Base-by-base conservation (phyloP, 2,113 vertebrate genomes). In the Solenodon paradoxus region DNA sequence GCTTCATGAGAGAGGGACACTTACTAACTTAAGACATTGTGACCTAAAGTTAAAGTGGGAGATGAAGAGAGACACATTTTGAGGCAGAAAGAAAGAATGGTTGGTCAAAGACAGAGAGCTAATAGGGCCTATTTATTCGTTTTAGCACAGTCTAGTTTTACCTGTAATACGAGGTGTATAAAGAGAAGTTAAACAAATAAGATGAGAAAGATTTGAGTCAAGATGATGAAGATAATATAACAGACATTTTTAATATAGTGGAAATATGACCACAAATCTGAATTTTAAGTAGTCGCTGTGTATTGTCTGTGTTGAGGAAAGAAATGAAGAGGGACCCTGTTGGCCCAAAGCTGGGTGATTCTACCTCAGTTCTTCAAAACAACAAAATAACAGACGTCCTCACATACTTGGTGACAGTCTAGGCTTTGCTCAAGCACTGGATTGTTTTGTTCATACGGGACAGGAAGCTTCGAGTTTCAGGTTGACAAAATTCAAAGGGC, bases 401-500 rank as follows among this genome's bases (percentile, higher is more conserved):
- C 24, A 13, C 3, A 13, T 7, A 16, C 15, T 49, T 2, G 12
- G 7, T 35, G n/a, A 38, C 13, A 28, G 28, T 26, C 13, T 9
- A 32, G 42, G 12, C 19, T 28, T 17, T 47, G 9, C 53, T 68
- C 19, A 53, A 35, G 13, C 74, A 57, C 7, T 38, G 5, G n/a
- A 30, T 45, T 45, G 20, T 30, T 22, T 7, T 40, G 8, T 11
- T 51, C 28, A 20, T 4, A 4, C 4, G 1, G 3, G 11, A 6
- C 30, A n/a, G 55, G n/a, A 16, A 4, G 1, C 51, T 66, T 74
- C 26, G 77, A 68, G 9, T 42, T 3, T 51, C 4, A 51, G 40
- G 13, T 57, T 68, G 30, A 17, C 24, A 38, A 30, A 63, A 20
- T 75, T 90, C 66, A 59, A 94, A 87, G 59, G 28, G 17, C 19